Conservation (phyloP, 2,797 vertebrate genomes). For the Gila robusta region DNA sequence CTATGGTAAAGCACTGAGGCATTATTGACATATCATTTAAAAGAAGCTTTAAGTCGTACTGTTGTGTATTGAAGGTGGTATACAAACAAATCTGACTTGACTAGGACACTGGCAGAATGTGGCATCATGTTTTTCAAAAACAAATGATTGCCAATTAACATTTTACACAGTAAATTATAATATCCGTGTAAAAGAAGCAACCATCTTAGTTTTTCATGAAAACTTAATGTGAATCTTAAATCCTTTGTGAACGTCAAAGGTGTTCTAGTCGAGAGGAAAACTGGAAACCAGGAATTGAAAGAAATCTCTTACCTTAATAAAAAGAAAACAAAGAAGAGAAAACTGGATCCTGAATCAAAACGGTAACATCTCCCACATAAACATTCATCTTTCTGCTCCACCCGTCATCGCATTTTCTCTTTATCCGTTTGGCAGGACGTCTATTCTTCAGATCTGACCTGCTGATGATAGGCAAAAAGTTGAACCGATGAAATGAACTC, state of each 20-base stretch:
- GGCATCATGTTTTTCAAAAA: neutral
- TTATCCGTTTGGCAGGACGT: neutral
- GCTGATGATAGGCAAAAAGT: neutral
- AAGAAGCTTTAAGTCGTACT: no score
- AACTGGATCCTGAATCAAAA: constrained; percentile 17
- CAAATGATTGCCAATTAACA: neutral
- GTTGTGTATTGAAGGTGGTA: no score
- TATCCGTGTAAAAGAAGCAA: neutral
- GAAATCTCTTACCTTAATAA: neutral
- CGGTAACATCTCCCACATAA: neutral
- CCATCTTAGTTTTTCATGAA: neutral
- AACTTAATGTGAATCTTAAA: neutral
- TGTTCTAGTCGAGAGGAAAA: neutral
- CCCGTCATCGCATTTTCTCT: neutral
- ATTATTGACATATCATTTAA: no score
- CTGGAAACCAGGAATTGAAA: neutral
- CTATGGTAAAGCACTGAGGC: no score
- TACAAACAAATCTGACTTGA: no score
- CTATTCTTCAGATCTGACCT: neutral
- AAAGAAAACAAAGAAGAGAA: constrained; percentile 10
- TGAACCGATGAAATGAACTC: neutral
- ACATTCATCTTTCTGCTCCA: constrained; percentile 1
- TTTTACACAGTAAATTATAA: neutral
- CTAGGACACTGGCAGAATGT: neutral
- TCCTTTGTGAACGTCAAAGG: neutral